Evolutionary conservation across 2,113 vertebrate species (phyloP), one percentile per base, ranked within the genome.

Genomic region (Poicephalus meyeri): DNA sequence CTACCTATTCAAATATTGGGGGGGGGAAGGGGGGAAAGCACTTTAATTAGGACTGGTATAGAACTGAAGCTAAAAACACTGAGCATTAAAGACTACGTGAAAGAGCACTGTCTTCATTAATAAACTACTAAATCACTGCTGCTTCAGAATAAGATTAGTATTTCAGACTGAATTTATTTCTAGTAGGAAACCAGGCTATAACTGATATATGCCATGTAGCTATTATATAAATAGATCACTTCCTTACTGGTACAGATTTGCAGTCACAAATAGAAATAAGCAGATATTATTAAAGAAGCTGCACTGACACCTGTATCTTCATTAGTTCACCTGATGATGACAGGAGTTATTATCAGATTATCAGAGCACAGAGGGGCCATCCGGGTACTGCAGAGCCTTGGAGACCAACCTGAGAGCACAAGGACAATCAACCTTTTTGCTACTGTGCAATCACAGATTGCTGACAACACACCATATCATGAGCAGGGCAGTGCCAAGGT

Each of bases 291-390:
- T 91, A 92, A 94, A 96, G 88, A 97, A 93, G 72, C 83, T 77
- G 90, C 63, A 80, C 42, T 28, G 53, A 86, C 81, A 94, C 89
- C 94, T 92, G 63, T 91, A 95, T 96, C 96, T 97, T 97, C 96
- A 96, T 97, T 98, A 97, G 96, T 98, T 98, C 96, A 98, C 96
- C 87, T 77, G 50, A 88, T 94, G 56, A 95, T 96, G 96, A 97
- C 97, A 97, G 94, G 66, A 97, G 93, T 95, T 98, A 96, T 95
- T 91, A 98, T 89, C 95, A 95, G 84, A 93, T 77, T 95, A 98
- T 42, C 86, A 93, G 97, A 98, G 97, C 97, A 97, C 78, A 96
- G 73, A 97, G 74, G 64, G 96, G 63, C 97, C 98, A 98, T 97
- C 97, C 98, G 97, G 96, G 68, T 85, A 56, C 91, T 42, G 55